These are phyloP conservation scores for Lithophane socia DNA, from an alignment of 2,888 invertebrate genomes.

Conservation along the genomic window DNA sequence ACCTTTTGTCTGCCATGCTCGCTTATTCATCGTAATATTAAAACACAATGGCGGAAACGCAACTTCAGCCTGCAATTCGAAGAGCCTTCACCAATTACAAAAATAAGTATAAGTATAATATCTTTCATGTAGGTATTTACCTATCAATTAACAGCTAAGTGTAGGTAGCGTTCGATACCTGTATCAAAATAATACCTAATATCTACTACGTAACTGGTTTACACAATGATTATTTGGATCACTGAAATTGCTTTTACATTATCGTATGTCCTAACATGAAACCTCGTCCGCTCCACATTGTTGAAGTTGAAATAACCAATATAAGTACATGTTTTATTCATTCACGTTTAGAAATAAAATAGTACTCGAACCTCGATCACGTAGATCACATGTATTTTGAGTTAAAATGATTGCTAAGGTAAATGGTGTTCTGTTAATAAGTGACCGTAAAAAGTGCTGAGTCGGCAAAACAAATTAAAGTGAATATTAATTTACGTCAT, in stretches of 20 bases:
- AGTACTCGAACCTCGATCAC: slow-evolving; percentile 61
- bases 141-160: slow-evolving; percentile 13
- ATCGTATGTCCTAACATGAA: slow-evolving; percentile 69
- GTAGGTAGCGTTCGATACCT: slow-evolving; percentile 9
- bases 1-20: background rate
- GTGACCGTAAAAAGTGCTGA: background rate
- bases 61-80: slow-evolving; percentile 7
- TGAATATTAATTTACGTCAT: background rate
- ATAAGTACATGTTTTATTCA: slow-evolving; percentile 74
- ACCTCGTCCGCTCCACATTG: slow-evolving; percentile 75
- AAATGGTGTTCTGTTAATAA: slow-evolving; percentile 40
- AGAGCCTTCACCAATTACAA: slow-evolving; percentile 1
- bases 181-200: slow-evolving; percentile 33
- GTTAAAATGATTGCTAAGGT: slow-evolving; percentile 74
- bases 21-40: background rate
- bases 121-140: background rate
- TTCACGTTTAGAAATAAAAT: slow-evolving; percentile 74
- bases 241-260: slow-evolving; percentile 72
- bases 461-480: background rate
- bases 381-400: slow-evolving; percentile 50
- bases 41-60: background rate
- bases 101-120: background rate
- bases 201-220: slow-evolving; percentile 57
- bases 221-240: slow-evolving; percentile 76
- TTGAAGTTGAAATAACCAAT: slow-evolving; percentile 74